Conservation (phyloP, 2,888 invertebrate genomes). For the Lasioglossum marginatum region DNA sequence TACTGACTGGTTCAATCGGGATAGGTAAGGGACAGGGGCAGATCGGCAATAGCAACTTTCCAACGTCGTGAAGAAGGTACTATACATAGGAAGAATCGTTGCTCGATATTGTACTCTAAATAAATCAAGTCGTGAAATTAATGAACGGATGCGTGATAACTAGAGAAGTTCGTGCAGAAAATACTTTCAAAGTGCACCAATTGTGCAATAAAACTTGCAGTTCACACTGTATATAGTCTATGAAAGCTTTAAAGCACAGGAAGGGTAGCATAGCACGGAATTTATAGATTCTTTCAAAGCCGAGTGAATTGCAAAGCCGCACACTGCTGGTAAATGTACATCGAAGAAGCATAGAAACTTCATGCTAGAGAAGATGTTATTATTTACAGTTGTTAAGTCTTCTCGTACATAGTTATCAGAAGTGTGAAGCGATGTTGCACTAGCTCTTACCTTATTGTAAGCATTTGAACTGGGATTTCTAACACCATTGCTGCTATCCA, state of each 20-base stretch:
- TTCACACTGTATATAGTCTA: constrained; percentile 20
- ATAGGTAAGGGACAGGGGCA: constrained; percentile 34
- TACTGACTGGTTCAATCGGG: constrained; percentile 43
- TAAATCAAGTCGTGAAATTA: constrained; percentile 39
- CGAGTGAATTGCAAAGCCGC: constrained; percentile 33
- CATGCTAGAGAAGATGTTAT: constrained; percentile 51
- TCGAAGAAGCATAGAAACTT: constrained; percentile 40
- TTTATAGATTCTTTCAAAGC: constrained; percentile 12
- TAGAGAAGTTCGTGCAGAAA: constrained; percentile 36
- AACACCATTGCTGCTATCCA: constrained; percentile 94
- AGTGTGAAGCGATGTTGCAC: constrained; percentile 76
- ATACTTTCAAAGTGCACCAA: constrained; percentile 1
- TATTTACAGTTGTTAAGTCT: constrained; percentile 54
- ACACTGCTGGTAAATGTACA: constrained; percentile 30
- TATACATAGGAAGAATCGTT: constrained; percentile 64
- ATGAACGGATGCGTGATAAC: constrained; percentile 21
- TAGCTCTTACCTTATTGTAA: constrained; percentile 94
- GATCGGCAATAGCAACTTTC: constrained; percentile 50
- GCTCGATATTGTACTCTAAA: constrained; percentile 68
- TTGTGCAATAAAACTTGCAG: constrained; percentile 24
- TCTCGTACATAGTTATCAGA: constrained; percentile 56
- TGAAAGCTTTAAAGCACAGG: constrained; percentile 45
- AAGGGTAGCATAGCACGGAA: constrained; percentile 17
- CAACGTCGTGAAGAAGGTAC: constrained; percentile 47
- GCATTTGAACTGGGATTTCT: constrained; percentile 93